Evolutionary conservation across 2,888 invertebrate species (phyloP).

Genomic region (Boloria euphrosyne): DNA sequence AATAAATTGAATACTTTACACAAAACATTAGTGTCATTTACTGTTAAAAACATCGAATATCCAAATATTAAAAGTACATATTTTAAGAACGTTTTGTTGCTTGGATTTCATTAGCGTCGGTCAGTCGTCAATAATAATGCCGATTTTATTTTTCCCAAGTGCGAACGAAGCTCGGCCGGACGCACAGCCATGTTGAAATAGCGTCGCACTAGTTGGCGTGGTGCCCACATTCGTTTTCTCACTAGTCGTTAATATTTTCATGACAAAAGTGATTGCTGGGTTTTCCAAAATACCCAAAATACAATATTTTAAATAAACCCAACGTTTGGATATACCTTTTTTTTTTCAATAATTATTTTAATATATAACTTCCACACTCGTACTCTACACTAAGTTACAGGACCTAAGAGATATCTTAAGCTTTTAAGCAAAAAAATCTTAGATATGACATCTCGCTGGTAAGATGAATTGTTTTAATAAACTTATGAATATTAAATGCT

Average conservation of each 20-base stretch:
- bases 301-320: constrained; percentile 33
- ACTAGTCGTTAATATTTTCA: constrained; percentile 49
- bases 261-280: constrained; percentile 45
- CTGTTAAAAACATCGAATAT: background rate
- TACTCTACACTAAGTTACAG: no score
- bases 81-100: constrained; percentile 27
- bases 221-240: constrained; percentile 69
- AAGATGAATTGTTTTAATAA: constrained; percentile 26
- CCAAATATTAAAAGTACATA: constrained; percentile 27
- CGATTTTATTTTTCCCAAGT: constrained; percentile 43
- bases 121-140: constrained; percentile 44
- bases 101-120: constrained; percentile 35
- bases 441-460: background rate
- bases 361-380: background rate
- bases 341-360: background rate
- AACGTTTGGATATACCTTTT: background rate
- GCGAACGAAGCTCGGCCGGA: constrained; percentile 54
- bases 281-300: constrained; percentile 42
- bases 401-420: no score
- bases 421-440: no score
- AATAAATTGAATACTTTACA: background rate
- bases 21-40: background rate
- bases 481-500: constrained; percentile 33
- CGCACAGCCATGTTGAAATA: constrained; percentile 62
- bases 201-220: constrained; percentile 64